A percentile compares a stretch with the other conserved stretches of the same genome.
Evolutionary conservation across 2,888 invertebrate genomes (phyloP).

Genomic region (Epicampocera succincta): DNA sequence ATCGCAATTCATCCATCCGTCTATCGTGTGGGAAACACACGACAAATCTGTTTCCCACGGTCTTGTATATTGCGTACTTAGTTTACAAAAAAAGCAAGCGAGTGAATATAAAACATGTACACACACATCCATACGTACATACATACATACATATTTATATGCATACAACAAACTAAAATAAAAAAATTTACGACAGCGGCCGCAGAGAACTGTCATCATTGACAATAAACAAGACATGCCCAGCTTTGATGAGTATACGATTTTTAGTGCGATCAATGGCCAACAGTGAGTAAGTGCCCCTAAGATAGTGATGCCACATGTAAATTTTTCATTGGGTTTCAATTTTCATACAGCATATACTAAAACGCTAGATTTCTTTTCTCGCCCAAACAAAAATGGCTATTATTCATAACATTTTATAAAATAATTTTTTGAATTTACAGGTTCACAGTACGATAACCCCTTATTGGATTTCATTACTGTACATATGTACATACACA

Average conservation of each 20-base stretch:
- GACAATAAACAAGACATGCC: conserved; percentile 81
- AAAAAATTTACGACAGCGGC: conserved; percentile 72
- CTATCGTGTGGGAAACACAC: conserved; percentile 82
- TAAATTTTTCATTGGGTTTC: too few relatives aligned
- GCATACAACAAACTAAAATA: conserved; percentile 69
- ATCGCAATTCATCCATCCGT: conserved; percentile 81
- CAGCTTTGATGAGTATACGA: conserved; percentile 63
- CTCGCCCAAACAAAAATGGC: too few relatives aligned
- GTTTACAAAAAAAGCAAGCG: conserved; percentile 55
- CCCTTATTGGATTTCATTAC: too few relatives aligned
- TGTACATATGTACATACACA: too few relatives aligned
- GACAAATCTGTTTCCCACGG: conserved; percentile 82
- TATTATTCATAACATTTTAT: too few relatives aligned
- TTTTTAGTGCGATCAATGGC: conserved; percentile 71
- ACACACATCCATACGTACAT: conserved; percentile 63
- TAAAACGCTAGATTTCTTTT: too few relatives aligned
- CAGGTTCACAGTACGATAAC: too few relatives aligned
- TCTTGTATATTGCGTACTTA: conserved; percentile 77
- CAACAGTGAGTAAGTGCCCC: conserved; percentile 55
- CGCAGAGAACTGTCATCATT: conserved; percentile 79
- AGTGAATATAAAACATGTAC: conserved; percentile 65
- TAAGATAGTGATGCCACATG: conserved; percentile 46
- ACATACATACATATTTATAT: conserved; percentile 11
- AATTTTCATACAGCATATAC: too few relatives aligned
- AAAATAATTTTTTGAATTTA: too few relatives aligned